Evolutionary conservation across 1,140 invertebrate genomes (phyloP), one percentile per base, ranked within the genome.

Genomic region (Schlechtendalia chinensis): DNA sequence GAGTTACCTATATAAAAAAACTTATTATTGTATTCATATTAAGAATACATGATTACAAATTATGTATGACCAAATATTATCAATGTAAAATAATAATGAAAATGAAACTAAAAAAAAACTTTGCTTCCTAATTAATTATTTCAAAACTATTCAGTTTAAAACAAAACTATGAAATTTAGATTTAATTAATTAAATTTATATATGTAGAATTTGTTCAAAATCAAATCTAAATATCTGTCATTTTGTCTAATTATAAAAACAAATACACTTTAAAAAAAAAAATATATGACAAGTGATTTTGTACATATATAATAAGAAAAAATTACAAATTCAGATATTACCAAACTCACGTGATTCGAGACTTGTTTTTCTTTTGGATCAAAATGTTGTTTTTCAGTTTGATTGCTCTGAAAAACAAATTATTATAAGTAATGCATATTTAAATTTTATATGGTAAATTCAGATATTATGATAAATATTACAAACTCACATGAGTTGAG

Each of bases 1-100:
- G 29, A 16, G 14, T 47, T 47, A 79, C 27, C 74, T 77, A 61
- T 19, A 75, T 50, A 53, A 71, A 27, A 50, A 47, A 22, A n/a
- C n/a, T n/a, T 1, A 63, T 5, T 32, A 63, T 32, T 63, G 17
- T 39, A 29, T 29, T 29, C 3, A 61, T 27, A 29, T 29, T 16
- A 16, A 29, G 24, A 56, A n/a, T 17, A 22, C 19, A 24, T 58
- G 11, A n/a, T n/a, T n/a, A n/a, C n/a, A n/a, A 58, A 58, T 22
- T 0, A 39, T 39, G 32, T 39, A 39, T 8, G 32, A 27, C 0
- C n/a, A n/a, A n/a, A n/a, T n/a, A n/a, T n/a, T n/a, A n/a, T n/a
- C n/a, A n/a, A n/a, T n/a, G n/a, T n/a, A n/a, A 27, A 61, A 27
- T 5, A 27, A 27, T 17, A 0, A 61, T n/a, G n/a, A 29, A 29